phyloP scores from a whole-genome alignment of 2,888 invertebrate genomes.

The Rugalucina vietnamica region DNA sequence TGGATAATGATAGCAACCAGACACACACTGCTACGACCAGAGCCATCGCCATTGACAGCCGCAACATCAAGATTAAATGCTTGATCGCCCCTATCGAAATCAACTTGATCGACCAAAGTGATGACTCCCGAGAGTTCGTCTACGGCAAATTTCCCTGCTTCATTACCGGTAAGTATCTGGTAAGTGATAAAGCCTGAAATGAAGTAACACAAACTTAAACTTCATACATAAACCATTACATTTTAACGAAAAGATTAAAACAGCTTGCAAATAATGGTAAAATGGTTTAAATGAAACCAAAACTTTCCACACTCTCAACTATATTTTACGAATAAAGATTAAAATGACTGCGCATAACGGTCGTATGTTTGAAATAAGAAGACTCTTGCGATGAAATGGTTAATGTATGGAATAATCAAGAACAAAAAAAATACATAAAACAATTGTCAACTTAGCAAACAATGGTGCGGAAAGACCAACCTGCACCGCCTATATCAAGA shows the following conservation, averaged over 20 bases:
- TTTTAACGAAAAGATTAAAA: background rate
- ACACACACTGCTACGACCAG: constrained; percentile 87
- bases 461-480: no score
- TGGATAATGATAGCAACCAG: constrained; percentile 92
- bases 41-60: constrained; percentile 63
- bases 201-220: background rate
- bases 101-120: constrained; percentile 62
- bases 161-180: constrained; percentile 63
- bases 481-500: constrained; percentile 65
- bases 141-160: constrained; percentile 63
- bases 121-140: constrained; percentile 68
- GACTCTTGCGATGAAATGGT: no score
- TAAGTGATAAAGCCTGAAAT: constrained; percentile 33
- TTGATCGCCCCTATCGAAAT: constrained; percentile 67
- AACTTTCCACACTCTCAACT: background rate
- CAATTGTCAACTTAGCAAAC: no score
- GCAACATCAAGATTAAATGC: constrained; percentile 60
- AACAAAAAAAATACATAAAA: no score
- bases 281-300: background rate
- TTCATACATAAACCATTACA: background rate
- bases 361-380: no score
- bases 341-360: no score
- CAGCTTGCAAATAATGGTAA: background rate
- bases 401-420: no score
- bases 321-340: background rate